Percentiles rank a stretch among this genome's conserved stretches.
Evolutionary conservation across 2,113 vertebrate species (phyloP).

Genomic region (Poecilia latipinna): DNA sequence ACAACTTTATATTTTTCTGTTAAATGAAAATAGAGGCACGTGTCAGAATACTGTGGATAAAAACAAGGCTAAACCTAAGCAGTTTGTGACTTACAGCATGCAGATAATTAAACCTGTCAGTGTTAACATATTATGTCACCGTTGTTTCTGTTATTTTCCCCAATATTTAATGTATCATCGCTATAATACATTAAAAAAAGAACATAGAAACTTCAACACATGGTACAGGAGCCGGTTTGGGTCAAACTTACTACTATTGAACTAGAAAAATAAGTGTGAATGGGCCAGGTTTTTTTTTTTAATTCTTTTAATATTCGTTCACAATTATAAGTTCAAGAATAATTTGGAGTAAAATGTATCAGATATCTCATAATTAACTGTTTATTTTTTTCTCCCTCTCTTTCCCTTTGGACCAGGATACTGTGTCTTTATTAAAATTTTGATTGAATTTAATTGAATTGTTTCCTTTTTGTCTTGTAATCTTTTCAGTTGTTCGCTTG

Average conservation of each 20-base stretch:
- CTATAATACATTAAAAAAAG: background rate
- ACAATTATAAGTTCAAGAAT: background rate
- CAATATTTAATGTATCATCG: background rate
- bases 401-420: too few relatives aligned
- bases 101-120: too few relatives aligned
- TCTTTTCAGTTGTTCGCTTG: slow-evolving; percentile 76
- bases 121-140: too few relatives aligned
- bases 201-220: slow-evolving; percentile 8
- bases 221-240: slow-evolving; percentile 26
- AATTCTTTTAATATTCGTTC: background rate
- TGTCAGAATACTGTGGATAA: background rate
- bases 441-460: too few relatives aligned
- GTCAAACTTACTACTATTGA: slow-evolving; percentile 5
- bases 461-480: background rate
- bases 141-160: background rate
- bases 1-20: background rate
- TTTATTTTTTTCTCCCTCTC: too few relatives aligned
- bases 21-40: background rate
- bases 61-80: background rate
- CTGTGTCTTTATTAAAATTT: too few relatives aligned
- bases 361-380: background rate
- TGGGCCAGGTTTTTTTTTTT: too few relatives aligned
- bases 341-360: background rate
- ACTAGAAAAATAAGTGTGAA: background rate
- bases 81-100: too few relatives aligned